A percentile compares a stretch with the other conserved stretches of the same genome.
These are phyloP conservation scores for Xiphydria camelus DNA, from an alignment of 2,888 invertebrate genomes.

Conservation along the genomic window DNA sequence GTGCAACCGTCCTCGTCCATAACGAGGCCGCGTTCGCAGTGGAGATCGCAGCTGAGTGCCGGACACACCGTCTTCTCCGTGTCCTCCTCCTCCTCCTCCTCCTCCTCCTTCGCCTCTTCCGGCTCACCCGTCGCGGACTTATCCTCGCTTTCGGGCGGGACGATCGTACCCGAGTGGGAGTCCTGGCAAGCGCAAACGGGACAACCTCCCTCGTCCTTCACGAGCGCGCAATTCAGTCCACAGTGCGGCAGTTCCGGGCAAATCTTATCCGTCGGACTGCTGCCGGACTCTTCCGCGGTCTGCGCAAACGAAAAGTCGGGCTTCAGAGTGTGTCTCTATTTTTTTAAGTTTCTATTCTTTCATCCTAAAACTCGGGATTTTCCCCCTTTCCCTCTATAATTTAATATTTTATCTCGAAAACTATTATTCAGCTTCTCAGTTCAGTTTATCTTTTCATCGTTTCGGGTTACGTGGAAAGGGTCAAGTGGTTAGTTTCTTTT, in stretches of 20 bases:
- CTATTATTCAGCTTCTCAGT: no score
- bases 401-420: no score
- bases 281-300: no score
- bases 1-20: constrained; percentile 50
- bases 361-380: no score
- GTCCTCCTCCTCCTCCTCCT: constrained; percentile 17
- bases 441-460: no score
- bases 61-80: constrained; percentile 37
- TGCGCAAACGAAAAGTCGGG: no score
- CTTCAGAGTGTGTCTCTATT: no score
- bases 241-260: constrained; percentile 40
- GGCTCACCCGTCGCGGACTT: no score
- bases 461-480: no score
- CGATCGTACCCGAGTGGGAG: constrained; percentile 18
- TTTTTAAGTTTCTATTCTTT: no score
- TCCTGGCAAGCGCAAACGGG: constrained; percentile 40
- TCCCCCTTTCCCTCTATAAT: no score
- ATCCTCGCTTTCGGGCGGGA: constrained; percentile 18
- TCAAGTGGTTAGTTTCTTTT: no score
- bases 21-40: constrained; percentile 45
- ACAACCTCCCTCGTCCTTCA: constrained; percentile 42
- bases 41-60: constrained; percentile 42
- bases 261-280: constrained; percentile 18
- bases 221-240: constrained; percentile 34
- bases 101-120: constrained; percentile 18